Percentiles rank a stretch among this genome's conserved stretches.
These are phyloP conservation scores for Ridgeia piscesae DNA, from an alignment of 1,140 invertebrate genomes.

Conservation along the genomic window DNA sequence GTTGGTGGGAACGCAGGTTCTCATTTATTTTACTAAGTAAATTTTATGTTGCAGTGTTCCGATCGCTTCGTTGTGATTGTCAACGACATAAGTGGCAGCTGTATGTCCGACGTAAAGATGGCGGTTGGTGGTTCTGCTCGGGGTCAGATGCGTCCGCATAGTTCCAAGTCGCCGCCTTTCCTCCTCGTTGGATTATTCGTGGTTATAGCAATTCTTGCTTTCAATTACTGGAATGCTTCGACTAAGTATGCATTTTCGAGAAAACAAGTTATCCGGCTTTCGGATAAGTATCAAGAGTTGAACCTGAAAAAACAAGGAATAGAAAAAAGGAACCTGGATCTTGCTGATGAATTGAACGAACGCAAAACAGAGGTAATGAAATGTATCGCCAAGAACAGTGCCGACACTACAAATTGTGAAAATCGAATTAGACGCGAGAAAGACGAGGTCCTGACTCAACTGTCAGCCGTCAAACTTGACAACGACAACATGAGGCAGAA, in stretches of 20 bases:
- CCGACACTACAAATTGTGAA: not conserved
- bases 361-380: not conserved
- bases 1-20: not conserved
- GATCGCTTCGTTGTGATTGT: not conserved
- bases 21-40: not conserved
- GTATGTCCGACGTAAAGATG: not conserved
- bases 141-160: not conserved
- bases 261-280: not conserved
- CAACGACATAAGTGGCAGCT: not conserved
- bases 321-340: slow-evolving; percentile 1
- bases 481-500: not conserved
- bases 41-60: not conserved
- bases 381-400: not conserved
- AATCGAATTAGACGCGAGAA: not conserved
- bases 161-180: slow-evolving; percentile 10
- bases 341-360: not conserved
- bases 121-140: not conserved
- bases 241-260: not conserved
- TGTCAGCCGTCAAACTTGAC: not conserved
- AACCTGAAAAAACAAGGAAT: not conserved
- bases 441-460: not conserved
- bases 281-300: not conserved
- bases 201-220: not conserved
- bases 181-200: slow-evolving; percentile 3
- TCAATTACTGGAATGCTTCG: slow-evolving; percentile 16